A percentile compares a stretch with the other conserved stretches of the same genome.
Conservation (phyloP, 2,113 vertebrate genomes). For the Syngnathus scovelli region DNA sequence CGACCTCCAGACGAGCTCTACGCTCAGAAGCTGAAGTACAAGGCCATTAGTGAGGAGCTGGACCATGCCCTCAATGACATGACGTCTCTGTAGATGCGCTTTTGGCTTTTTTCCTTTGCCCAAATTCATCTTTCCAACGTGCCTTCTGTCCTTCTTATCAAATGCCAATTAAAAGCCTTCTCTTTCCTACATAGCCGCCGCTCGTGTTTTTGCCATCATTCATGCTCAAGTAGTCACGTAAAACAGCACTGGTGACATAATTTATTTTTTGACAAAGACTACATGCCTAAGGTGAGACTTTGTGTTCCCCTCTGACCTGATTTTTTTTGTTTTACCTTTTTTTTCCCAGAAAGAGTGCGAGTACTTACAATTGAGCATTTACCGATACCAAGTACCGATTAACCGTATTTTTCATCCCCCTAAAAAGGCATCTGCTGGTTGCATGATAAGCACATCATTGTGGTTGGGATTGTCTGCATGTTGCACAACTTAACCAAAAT, state of each 20-base stretch:
- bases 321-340: neutral
- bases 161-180: slow-evolving; percentile 41
- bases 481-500: slow-evolving; percentile 53
- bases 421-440: neutral
- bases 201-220: slow-evolving; percentile 19
- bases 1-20: slow-evolving; percentile 81
- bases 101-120: slow-evolving; percentile 9
- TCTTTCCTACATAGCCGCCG: slow-evolving; percentile 42
- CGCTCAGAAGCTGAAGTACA: slow-evolving; percentile 92
- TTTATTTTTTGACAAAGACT: neutral
- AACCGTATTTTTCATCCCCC: too few species aligned
- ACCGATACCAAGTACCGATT: too few species aligned
- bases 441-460: slow-evolving; percentile 38
- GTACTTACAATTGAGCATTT: too few species aligned
- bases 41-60: slow-evolving; percentile 89
- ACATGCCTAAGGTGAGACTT: slow-evolving; percentile 50
- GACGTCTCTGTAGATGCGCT: slow-evolving; percentile 78
- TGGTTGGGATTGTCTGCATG: slow-evolving; percentile 55
- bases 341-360: too few species aligned
- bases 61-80: slow-evolving; percentile 89
- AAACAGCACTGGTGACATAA: neutral
- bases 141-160: slow-evolving; percentile 41
- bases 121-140: slow-evolving; percentile 18
- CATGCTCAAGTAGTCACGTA: neutral
- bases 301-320: slow-evolving; percentile 10